Evolutionary conservation across 2,888 invertebrate species (phyloP).

Genomic region (Digitonthophagus gazella): DNA sequence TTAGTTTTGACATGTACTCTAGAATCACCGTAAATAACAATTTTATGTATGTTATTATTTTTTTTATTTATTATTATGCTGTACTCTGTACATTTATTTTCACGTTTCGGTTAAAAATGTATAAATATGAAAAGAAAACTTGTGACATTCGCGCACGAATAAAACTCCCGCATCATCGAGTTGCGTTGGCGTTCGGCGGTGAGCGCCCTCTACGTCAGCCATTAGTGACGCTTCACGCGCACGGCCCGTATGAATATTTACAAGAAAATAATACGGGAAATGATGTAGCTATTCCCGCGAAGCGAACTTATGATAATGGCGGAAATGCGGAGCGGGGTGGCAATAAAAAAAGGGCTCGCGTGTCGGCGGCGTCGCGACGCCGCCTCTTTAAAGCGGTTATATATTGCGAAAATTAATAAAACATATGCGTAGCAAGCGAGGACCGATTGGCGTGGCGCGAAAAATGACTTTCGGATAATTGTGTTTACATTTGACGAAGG

Average conservation of each 20-base stretch:
- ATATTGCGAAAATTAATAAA: not conserved
- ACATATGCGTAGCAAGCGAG: not conserved
- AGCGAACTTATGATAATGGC: not conserved
- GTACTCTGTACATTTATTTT: too few relatives aligned
- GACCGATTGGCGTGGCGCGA: not conserved
- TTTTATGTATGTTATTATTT: too few relatives aligned
- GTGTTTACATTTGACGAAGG: not conserved
- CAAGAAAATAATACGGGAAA: not conserved
- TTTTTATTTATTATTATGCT: too few relatives aligned
- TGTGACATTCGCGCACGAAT: too few relatives aligned
- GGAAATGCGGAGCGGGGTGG: not conserved
- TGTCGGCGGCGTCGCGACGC: not conserved
- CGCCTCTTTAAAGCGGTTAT: not conserved
- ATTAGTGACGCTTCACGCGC: not conserved
- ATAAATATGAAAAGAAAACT: too few relatives aligned
- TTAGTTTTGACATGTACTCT: too few relatives aligned
- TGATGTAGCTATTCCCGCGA: not conserved
- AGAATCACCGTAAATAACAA: too few relatives aligned
- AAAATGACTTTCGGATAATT: not conserved
- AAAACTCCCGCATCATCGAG: too few relatives aligned
- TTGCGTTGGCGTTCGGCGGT: too few relatives aligned
- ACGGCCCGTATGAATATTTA: not conserved
- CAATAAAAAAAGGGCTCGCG: not conserved
- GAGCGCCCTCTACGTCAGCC: too few relatives aligned
- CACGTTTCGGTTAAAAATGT: too few relatives aligned